Evolutionary conservation across 2,797 vertebrate species (phyloP), one percentile per base, ranked within the genome.

Genomic region (Sylvia borin): DNA sequence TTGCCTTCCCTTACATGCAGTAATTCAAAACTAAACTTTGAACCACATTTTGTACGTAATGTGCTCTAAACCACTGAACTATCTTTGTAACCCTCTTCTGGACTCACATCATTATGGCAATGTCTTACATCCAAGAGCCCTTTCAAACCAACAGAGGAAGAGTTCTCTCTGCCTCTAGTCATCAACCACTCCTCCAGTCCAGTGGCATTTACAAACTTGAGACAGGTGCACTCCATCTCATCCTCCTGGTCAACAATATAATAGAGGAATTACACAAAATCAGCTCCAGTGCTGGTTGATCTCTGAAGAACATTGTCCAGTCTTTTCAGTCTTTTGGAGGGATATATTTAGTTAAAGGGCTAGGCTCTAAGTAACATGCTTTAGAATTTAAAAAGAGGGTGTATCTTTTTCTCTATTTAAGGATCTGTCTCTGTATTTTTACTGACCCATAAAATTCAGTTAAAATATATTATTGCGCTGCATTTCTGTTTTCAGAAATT

Each of bases 21-120:
- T 42, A 73, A 21, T 77, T 76, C 45, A 82, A 92, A 92, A 89
- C 27, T 51, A 73, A 61, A 73, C 75, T 81, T 91, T 78, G 47
- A 91, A 62, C 32, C 20, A 48, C 43, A 61, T 78, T 91, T 82
- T 70, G 36, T 45, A 81, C 0, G 0, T 72, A 10, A 16, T 42
- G 32, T 45, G 15, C 11, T 76, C 72, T 20, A 91, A 80, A 51
- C 6, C 21, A 34, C 38, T 75, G 29, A 84, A 80, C 16, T 5
- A 11, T 64, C 34, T 42, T 71, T 29, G 38, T 34, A 66, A 75
- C 19, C 12, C 38, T 57, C 34, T 73, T 31, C 78, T 73, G 54
- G 21, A 67, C 6, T 77, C 31, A 74, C 0, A 0, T 22, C 27
- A 36, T 82, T 64, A 48, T 4, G 19, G 19, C 60, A 26, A 21